Percentiles rank a stretch among this genome's conserved stretches.
Conservation (phyloP, 2,888 invertebrate genomes). For the Idaea dimidiata region DNA sequence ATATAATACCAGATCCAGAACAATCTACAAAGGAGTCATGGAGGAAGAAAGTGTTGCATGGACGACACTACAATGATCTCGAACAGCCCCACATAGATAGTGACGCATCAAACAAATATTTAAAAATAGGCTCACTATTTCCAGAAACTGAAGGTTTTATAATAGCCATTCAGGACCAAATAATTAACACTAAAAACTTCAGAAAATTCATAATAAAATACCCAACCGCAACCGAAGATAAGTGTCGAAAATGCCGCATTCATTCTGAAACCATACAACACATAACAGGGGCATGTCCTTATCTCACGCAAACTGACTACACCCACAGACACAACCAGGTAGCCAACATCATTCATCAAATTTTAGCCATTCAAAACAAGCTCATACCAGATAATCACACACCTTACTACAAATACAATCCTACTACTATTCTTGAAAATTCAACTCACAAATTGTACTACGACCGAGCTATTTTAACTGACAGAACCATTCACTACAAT, state of each 20-base stretch:
- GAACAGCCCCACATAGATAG: constrained; percentile 17
- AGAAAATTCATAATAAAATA: not conserved
- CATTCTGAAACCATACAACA: not conserved
- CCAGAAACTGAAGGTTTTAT: constrained; percentile 29
- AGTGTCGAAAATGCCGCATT: not conserved
- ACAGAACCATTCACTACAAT: not conserved
- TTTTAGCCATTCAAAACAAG: not conserved
- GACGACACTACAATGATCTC: constrained; percentile 12
- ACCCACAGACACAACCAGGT: constrained; percentile 23
- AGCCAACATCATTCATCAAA: constrained; percentile 5
- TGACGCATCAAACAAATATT: constrained; percentile 19
- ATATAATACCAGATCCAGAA: not conserved
- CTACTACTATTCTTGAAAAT: not conserved
- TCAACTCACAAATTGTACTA: not conserved
- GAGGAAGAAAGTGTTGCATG: not conserved
- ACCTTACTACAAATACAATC: not conserved
- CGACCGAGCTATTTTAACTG: not conserved
- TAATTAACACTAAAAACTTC: constrained; percentile 27
- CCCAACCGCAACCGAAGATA: not conserved
- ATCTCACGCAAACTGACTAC: constrained; percentile 21
- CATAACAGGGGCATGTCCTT: not conserved
- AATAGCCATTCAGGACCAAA: constrained; percentile 39
- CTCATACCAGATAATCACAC: not conserved
- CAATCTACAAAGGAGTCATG: not conserved
- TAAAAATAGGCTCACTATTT: constrained; percentile 18